Evolutionary conservation across 2,797 vertebrate genomes (phyloP).

Genomic region (Loriculus beryllinus): DNA sequence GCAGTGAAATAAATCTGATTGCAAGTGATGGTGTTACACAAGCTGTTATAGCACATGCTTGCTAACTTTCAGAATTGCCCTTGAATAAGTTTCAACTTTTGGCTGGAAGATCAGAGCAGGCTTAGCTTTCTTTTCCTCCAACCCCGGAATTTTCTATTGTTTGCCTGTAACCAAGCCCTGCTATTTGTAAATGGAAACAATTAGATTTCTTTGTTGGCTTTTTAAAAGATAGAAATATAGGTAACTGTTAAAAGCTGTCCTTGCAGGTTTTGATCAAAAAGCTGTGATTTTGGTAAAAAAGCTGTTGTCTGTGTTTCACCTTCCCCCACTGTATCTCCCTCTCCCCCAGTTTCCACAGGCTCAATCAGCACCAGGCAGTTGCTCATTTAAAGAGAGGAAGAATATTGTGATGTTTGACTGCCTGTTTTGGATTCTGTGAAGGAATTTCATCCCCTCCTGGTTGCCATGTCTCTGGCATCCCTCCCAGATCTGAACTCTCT

Average conservation of each 20-base stretch:
- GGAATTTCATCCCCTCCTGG: slow-evolving; percentile 45
- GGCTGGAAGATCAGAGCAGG: not conserved
- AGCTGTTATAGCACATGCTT: not conserved
- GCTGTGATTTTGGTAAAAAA: not conserved
- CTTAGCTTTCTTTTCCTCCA: not conserved
- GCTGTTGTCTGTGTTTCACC: not conserved
- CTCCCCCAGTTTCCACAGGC: not conserved
- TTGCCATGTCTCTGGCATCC: slow-evolving; percentile 34
- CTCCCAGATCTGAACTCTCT: slow-evolving; percentile 40
- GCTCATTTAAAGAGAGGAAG: slow-evolving; percentile 9
- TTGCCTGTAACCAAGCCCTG: not conserved
- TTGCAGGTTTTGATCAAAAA: not conserved
- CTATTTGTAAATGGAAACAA: not conserved
- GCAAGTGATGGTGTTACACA: not conserved
- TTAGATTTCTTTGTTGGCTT: not conserved
- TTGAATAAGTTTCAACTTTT: not conserved
- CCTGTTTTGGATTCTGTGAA: slow-evolving; percentile 57
- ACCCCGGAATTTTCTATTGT: not conserved
- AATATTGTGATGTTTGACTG: slow-evolving; percentile 4
- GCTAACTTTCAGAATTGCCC: not conserved
- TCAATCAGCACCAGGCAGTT: not conserved
- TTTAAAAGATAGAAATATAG: not conserved
- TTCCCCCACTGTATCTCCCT: not conserved
- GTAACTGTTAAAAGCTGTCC: not conserved
- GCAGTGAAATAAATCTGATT: not conserved